phyloP scores from a whole-genome alignment of 2,888 invertebrate genomes.

The Yponomeuta evonymella region DNA sequence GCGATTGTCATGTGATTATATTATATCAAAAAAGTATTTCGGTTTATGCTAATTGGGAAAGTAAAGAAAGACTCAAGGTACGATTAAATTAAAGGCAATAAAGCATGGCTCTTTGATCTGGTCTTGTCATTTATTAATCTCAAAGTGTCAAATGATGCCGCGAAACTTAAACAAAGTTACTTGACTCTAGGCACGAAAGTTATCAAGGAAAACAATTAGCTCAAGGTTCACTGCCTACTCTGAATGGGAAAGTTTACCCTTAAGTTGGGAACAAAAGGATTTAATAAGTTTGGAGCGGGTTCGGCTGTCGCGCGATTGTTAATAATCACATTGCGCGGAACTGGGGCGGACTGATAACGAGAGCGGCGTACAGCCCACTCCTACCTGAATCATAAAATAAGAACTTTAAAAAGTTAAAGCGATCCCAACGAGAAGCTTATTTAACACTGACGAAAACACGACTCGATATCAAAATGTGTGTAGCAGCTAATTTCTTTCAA shows the following conservation, averaged over 20 bases:
- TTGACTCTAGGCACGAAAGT: neutral
- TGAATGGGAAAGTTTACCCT: conserved; percentile 2
- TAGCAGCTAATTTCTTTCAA: no score
- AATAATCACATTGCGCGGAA: conserved; percentile 1
- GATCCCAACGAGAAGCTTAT: no score
- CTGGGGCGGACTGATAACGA: neutral
- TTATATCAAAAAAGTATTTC: no score
- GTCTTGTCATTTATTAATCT: neutral
- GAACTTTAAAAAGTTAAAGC: neutral
- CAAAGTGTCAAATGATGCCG: neutral
- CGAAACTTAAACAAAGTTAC: neutral
- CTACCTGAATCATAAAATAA: neutral
- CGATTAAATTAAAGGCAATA: no score
- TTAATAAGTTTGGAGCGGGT: conserved; percentile 2
- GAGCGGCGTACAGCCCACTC: neutral
- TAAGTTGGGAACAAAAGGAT: conserved; percentile 4
- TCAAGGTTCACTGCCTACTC: neutral
- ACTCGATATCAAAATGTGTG: no score
- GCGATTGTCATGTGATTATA: no score
- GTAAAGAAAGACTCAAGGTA: no score
- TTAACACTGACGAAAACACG: no score
- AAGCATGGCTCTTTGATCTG: neutral
- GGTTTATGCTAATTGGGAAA: no score
- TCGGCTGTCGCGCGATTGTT: neutral
- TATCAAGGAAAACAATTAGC: neutral